phyloP scores from a whole-genome alignment of 2,113 vertebrate species.

The Myanophis thanlyinensis region DNA sequence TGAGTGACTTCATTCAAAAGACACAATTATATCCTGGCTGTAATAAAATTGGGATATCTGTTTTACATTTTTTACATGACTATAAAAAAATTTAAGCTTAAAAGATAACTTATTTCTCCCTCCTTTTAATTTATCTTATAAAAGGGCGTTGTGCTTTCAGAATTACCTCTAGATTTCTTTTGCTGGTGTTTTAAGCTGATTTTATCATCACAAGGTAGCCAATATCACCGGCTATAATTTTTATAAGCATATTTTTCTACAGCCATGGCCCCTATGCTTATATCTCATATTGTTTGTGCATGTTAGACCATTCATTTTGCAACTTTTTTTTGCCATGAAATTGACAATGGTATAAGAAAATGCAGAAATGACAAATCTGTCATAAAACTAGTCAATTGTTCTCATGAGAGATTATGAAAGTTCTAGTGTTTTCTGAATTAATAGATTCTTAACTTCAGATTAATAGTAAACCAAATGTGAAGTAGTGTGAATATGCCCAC shows the following conservation, averaged over 20 bases:
- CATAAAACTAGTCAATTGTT: background rate
- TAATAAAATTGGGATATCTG: background rate
- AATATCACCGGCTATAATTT: background rate
- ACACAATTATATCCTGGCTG: background rate
- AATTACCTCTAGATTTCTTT: background rate
- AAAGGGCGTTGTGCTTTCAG: background rate
- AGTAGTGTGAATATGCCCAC: background rate
- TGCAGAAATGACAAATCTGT: background rate
- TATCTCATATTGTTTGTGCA: background rate
- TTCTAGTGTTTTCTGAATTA: background rate
- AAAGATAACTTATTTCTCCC: background rate
- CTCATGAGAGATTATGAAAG: background rate
- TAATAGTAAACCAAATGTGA: background rate
- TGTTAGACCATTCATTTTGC: background rate
- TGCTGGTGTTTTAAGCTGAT: background rate
- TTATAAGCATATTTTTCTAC: background rate
- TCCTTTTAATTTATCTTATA: background rate
- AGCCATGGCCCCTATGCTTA: background rate
- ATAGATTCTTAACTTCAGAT: background rate
- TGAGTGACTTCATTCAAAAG: accelerated
- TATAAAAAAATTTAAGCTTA: background rate
- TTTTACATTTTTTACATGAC: background rate
- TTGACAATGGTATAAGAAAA: background rate
- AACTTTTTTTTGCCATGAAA: background rate
- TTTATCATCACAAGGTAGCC: background rate